Evolutionary conservation across 1,140 invertebrate species (phyloP), one percentile per base, ranked within the genome.

Genomic region (Archivesica marissinica): DNA sequence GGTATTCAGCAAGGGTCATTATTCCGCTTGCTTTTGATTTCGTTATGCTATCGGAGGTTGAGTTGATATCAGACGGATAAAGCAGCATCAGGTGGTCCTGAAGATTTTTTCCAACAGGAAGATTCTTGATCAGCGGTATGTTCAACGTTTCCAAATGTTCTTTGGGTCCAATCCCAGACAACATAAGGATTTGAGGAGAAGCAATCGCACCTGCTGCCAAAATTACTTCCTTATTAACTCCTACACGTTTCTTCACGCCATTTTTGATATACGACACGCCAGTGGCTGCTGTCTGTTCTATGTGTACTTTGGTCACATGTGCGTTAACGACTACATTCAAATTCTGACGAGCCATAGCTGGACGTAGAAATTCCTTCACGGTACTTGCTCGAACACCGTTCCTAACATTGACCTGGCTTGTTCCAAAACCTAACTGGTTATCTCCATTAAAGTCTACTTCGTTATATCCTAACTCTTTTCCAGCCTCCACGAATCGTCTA

Each of bases 101-200:
- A 0, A 99, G 94, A 93, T 98, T 98, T 78, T 97, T 94, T 0
- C 98, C 98, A 4, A 98, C 98, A 0, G 97, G 96, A 28, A 97
- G 94, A 94, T 98, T 95, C 0, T 85, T 82, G 30, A 87, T 68
- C 0, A 90, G 84, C 23, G 87, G 88, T 54, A 91, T 90, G 83
- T 90, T 78, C 13, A 87, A 76, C 44, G 75, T 52, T 7, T 89
- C 70, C 13, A 90, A 74, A 20, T 95, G 94, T 0, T 93, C 86
- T 85, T 88, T 92, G 0, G 95, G 95, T 35, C 95, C 96, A 20
- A 96, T 93, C 2, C 95, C 96, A 9, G 95, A 96, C 1, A 95
- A 86, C 75, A 95, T 92, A 0, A 96, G 92, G 0, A 96, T 88
- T 84, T 96, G 94, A 0, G 96, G 95, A 0, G 95, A 94, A 83